Evolutionary conservation across 2,113 vertebrate species (phyloP), one percentile per base, ranked within the genome.

Genomic region (Ivindomyrus marchei): DNA sequence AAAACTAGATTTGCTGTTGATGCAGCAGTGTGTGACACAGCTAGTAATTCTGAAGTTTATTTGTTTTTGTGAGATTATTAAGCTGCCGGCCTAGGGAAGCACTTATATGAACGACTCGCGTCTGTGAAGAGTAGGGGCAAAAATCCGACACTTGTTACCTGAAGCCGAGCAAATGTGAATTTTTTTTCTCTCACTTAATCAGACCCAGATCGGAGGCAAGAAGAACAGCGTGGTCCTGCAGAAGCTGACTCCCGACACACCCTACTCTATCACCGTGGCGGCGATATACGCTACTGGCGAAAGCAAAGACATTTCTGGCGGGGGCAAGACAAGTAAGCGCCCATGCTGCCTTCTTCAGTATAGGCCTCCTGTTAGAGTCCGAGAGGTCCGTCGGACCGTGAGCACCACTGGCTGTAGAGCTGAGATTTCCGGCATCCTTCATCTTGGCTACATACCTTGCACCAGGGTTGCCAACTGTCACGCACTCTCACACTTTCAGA

Each of bases 231-330:
- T 99, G 90, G 94, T 98, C 74, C 96, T 99, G 85, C 98, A 97
- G 93, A 98, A 97, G 91, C 95, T 99, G 94, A 98, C 96, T 91
- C 97, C 98, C 1, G 97, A 99, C 90, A 99, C 97, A 0, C 97
- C 97, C 0, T 99, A 99, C 90, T 89, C 94, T 7, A 97, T 99
- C 92, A 96, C 94, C 0, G 98, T 99, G 88, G 96, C 96, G 42
- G 98, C 98, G 0, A 15, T 96, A 15, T 99, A 99, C 0, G 92
- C 95, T 0, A 97, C 93, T 0, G 98, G 97, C 31, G 96, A 96
- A 85, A 97, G 97, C 10, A 93, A 94, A 31, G 95, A 97, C 8
- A 97, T 99, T 93, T 97, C 96, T 0, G 98, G 98, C 85, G 93
- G 95, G 89, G 98, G 98, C 95, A 99, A 96, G 94, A 99, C 98